A percentile compares a stretch with the other conserved stretches of the same genome.
These are phyloP conservation scores for Gandaritis pyraliata DNA, from an alignment of 2,888 invertebrate species.

Conservation along the genomic window DNA sequence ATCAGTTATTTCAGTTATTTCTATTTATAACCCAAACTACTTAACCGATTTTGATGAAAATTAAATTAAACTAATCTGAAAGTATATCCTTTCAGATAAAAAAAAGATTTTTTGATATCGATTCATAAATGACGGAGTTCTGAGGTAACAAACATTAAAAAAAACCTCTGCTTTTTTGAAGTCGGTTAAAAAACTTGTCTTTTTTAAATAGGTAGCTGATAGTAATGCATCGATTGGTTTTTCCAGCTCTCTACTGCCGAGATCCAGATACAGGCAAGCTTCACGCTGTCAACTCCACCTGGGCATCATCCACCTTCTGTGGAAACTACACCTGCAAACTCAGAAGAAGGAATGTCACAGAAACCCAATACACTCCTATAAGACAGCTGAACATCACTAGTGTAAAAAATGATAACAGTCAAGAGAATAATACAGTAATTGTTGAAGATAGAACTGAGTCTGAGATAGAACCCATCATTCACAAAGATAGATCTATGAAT, in stretches of 20 bases:
- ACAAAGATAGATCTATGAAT: constrained; percentile 22
- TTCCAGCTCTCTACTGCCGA: constrained; percentile 72
- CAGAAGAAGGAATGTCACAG: constrained; percentile 52
- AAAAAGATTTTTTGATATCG: no score
- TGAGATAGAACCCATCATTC: constrained; percentile 25
- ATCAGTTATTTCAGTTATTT: no score
- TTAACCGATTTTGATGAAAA: no score
- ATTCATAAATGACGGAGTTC: no score
- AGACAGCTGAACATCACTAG: constrained; percentile 55
- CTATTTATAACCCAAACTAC: no score
- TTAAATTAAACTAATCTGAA: no score
- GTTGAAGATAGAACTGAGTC: constrained; percentile 38
- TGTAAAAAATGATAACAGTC: constrained; percentile 19
- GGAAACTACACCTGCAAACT: constrained; percentile 77
- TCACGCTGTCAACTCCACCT: constrained; percentile 68
- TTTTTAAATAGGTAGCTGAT: no score
- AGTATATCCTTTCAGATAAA: no score
- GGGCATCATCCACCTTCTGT: constrained; percentile 72
- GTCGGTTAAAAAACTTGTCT: no score
- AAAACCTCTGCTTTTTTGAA: no score
- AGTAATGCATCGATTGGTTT: not conserved
- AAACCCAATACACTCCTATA: constrained; percentile 47
- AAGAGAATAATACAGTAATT: constrained; percentile 13
- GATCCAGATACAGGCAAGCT: constrained; percentile 76
- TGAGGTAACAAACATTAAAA: no score